Evolutionary conservation across 2,888 invertebrate genomes (phyloP).

Genomic region (Euplagia quadripunctaria): DNA sequence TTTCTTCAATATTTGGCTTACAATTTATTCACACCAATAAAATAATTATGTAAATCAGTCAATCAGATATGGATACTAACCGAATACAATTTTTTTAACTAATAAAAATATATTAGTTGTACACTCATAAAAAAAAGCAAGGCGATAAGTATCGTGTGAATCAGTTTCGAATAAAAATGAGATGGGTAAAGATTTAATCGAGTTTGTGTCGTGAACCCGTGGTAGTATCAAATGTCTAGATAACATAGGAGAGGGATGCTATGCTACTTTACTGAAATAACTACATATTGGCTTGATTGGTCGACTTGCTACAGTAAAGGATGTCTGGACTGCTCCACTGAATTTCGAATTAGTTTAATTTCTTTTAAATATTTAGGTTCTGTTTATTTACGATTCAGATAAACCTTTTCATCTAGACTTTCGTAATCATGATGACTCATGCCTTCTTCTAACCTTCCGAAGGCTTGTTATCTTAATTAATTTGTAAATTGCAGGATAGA

Average conservation of each 20-base stretch:
- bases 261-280: constrained; percentile 67
- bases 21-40: constrained; percentile 42
- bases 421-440: not conserved
- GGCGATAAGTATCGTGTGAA: constrained; percentile 48
- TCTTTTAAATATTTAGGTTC: constrained; percentile 32
- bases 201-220: constrained; percentile 27
- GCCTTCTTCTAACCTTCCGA: not conserved
- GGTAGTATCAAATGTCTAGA: constrained; percentile 43
- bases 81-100: constrained; percentile 37
- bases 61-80: constrained; percentile 43
- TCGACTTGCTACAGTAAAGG: constrained; percentile 36
- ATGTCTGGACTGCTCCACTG: constrained; percentile 22
- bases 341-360: constrained; percentile 41
- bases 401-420: not conserved
- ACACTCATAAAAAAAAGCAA: constrained; percentile 28
- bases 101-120: constrained; percentile 35
- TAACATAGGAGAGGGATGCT: constrained; percentile 50
- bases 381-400: not conserved
- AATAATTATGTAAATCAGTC: constrained; percentile 52
- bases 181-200: constrained; percentile 35
- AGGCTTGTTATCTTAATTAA: not conserved
- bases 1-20: constrained; percentile 34
- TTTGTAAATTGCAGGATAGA: not conserved
- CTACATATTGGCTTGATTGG: constrained; percentile 55
- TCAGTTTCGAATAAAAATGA: constrained; percentile 26